Conservation (phyloP, 2,797 vertebrate genomes). For the Peromyscus nudipes region DNA sequence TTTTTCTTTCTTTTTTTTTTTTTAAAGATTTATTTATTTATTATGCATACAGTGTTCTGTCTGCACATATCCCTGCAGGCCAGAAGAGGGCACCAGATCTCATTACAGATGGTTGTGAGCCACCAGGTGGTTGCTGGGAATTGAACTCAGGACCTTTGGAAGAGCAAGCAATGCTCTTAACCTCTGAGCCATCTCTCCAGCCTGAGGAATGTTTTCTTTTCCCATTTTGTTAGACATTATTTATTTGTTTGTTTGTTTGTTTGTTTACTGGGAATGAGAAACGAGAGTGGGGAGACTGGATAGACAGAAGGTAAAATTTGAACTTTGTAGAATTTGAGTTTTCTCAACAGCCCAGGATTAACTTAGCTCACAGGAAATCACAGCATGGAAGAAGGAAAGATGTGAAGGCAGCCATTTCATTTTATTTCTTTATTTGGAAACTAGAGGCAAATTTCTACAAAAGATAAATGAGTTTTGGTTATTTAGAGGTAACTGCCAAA, state of each 20-base stretch:
- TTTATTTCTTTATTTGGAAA: not conserved
- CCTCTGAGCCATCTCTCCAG: too few relatives aligned
- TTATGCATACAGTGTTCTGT: too few relatives aligned
- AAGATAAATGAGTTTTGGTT: conserved; percentile 4
- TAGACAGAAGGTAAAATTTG: not conserved
- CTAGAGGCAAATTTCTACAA: not conserved
- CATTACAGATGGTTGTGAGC: too few relatives aligned
- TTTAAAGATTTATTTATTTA: too few relatives aligned
- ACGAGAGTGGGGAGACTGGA: not conserved
- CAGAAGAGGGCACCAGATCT: too few relatives aligned
- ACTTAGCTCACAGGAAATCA: not conserved
- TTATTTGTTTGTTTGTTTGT: not conserved
- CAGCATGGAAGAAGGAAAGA: not conserved
- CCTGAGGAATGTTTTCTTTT: not conserved
- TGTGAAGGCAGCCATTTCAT: not conserved
- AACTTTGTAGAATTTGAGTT: not conserved
- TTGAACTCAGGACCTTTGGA: too few relatives aligned
- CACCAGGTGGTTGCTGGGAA: too few relatives aligned
- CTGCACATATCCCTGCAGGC: too few relatives aligned
- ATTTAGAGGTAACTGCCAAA: conserved; percentile 39
- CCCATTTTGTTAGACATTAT: not conserved
- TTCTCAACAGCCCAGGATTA: not conserved
- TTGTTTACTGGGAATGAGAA: not conserved
- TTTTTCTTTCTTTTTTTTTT: too few relatives aligned
- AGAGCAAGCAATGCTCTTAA: too few relatives aligned